phyloP scores from a whole-genome alignment of 2,888 invertebrate genomes.

The Meiosimyza platycephala region DNA sequence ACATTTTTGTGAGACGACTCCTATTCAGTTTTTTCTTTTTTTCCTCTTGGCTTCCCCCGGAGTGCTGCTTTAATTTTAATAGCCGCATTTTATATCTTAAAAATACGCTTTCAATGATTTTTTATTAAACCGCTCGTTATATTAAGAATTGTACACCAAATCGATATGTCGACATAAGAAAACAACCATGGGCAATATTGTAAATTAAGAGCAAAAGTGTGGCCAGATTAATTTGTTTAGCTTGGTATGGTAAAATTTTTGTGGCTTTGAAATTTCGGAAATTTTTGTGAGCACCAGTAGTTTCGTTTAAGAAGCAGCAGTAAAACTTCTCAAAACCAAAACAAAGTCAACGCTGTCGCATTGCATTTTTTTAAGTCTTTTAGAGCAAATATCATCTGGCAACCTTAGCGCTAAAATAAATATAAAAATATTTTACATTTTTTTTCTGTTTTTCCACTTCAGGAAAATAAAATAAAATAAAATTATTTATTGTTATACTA shows the following conservation, averaged over 20 bases:
- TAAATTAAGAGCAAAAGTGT: not conserved
- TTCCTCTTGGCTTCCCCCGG: not conserved
- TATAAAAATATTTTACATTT: too few species aligned
- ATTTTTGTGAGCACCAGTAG: too few species aligned
- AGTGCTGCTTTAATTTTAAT: not conserved
- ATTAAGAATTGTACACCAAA: not conserved
- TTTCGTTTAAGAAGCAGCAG: too few species aligned
- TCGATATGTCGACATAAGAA: not conserved
- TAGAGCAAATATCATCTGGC: too few species aligned
- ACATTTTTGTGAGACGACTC: not conserved
- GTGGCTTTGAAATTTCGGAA: too few species aligned
- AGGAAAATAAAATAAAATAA: slow-evolving; percentile 12
- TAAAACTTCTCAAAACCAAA: too few species aligned
- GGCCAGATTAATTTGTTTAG: too few species aligned
- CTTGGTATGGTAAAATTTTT: too few species aligned
- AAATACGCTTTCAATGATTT: slow-evolving; percentile 17
- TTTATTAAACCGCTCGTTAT: slow-evolving; percentile 23
- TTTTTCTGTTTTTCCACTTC: too few species aligned
- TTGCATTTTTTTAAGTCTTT: too few species aligned
- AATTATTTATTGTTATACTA: not conserved
- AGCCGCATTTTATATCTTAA: not conserved
- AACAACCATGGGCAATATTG: not conserved
- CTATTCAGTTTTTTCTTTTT: not conserved
- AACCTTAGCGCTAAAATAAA: too few species aligned
- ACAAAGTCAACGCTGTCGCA: too few species aligned